phyloP scores from a whole-genome alignment of 2,113 vertebrate species.

The Cyanistes caeruleus region DNA sequence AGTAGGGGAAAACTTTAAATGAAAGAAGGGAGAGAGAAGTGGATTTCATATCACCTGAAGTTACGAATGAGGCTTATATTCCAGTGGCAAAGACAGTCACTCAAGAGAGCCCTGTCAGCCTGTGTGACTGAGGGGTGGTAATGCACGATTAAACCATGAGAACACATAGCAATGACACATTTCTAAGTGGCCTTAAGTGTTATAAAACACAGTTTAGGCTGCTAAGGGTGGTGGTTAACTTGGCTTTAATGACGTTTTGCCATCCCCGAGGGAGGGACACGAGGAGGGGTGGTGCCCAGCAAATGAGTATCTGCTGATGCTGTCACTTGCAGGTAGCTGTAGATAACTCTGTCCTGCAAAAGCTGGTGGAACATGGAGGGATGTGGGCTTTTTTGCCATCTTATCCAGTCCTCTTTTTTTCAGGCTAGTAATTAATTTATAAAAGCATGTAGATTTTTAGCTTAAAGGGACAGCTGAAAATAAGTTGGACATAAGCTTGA shows the following conservation, averaged over 20 bases:
- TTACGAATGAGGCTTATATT: background rate
- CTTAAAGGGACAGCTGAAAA: background rate
- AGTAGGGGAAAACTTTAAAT: background rate
- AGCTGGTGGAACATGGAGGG: background rate
- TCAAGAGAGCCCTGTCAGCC: background rate
- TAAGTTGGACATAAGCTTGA: background rate
- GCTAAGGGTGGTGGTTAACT: background rate
- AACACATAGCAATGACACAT: background rate
- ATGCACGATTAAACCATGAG: background rate
- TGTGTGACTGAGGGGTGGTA: background rate
- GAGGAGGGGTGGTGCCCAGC: background rate
- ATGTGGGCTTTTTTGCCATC: background rate
- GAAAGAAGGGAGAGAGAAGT: background rate
- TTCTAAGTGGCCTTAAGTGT: background rate
- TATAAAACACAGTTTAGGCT: background rate
- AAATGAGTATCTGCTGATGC: background rate
- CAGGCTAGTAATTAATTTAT: background rate
- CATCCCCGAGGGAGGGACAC: accelerated
- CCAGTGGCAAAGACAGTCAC: background rate
- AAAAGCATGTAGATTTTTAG: background rate
- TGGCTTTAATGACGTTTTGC: background rate
- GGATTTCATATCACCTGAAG: background rate
- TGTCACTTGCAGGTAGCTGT: background rate
- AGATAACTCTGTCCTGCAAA: background rate
- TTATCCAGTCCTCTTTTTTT: background rate